Conservation (phyloP, 2,888 invertebrate genomes). For the Chymomyza amoena region DNA sequence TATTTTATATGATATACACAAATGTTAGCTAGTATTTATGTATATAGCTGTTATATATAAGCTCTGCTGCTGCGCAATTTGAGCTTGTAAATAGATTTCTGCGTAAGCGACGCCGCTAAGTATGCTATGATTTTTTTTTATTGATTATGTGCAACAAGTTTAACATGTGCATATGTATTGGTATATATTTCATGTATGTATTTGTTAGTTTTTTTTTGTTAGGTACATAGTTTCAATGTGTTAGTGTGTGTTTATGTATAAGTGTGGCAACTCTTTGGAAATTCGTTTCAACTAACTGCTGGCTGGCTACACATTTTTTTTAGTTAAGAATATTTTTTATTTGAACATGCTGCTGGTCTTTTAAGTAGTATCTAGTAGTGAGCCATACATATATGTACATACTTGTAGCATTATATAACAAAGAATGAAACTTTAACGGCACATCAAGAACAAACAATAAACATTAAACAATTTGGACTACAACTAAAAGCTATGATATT, state of each 20-base stretch:
- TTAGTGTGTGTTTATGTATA: slow-evolving; percentile 44
- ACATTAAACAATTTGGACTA: slow-evolving; percentile 51
- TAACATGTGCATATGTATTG: slow-evolving; percentile 38
- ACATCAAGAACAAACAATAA: slow-evolving; percentile 64
- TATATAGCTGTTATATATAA: slow-evolving; percentile 17
- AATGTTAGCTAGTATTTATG: slow-evolving; percentile 33
- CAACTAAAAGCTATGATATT: slow-evolving; percentile 60
- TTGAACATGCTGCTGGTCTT: slow-evolving; percentile 26
- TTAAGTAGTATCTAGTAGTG: slow-evolving; percentile 6
- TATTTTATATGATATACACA: slow-evolving; percentile 58
- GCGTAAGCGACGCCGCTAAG: slow-evolving; percentile 50
- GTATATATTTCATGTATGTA: slow-evolving; percentile 11
- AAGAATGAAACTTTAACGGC: slow-evolving; percentile 35
- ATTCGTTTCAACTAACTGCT: slow-evolving; percentile 48
- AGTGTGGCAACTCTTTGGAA: slow-evolving; percentile 33
- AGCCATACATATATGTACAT: slow-evolving; percentile 13
- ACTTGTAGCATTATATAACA: slow-evolving; percentile 1
- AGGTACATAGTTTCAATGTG: slow-evolving; percentile 72
- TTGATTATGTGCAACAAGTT: slow-evolving; percentile 27
- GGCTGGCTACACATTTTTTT: slow-evolving; percentile 9
- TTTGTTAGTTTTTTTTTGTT: slow-evolving; percentile 47
- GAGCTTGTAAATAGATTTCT: slow-evolving; percentile 63
- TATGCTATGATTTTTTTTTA: slow-evolving; percentile 35
- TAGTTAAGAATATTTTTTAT: slow-evolving; percentile 3
- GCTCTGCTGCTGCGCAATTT: slow-evolving; percentile 29